Conservation (phyloP, 2,113 vertebrate species). For the Regulus satrapa region DNA sequence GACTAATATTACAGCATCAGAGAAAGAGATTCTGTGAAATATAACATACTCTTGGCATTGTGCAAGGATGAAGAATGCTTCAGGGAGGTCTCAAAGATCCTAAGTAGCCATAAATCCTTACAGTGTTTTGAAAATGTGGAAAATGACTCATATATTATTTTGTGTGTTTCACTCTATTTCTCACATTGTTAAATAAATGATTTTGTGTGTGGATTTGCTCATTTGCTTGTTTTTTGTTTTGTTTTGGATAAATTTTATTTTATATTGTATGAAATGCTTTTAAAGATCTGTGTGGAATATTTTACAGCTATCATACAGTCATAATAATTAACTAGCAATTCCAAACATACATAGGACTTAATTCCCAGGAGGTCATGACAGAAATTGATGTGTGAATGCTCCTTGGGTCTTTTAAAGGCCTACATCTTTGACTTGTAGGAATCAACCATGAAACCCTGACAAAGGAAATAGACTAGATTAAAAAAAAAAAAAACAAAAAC, state of each 20-base stretch:
- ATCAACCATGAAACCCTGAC: background rate
- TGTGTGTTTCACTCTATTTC: background rate
- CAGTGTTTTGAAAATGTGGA: background rate
- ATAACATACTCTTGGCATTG: background rate
- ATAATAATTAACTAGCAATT: background rate
- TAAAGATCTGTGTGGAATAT: background rate
- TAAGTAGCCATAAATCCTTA: background rate
- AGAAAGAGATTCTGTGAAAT: background rate
- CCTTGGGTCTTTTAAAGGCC: background rate
- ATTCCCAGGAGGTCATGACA: background rate
- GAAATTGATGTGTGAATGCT: background rate
- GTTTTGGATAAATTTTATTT: background rate
- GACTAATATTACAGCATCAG: background rate
- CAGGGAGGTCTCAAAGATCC: background rate
- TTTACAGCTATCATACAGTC: background rate
- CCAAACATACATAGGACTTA: background rate
- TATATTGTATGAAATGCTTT: background rate
- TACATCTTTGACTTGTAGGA: background rate
- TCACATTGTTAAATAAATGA: background rate
- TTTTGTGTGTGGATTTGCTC: background rate
- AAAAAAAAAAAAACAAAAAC: too few relatives aligned
- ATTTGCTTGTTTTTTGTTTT: background rate
- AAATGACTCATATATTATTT: background rate
- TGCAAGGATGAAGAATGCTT: background rate
- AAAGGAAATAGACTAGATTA: background rate